A percentile compares a stretch with the other conserved stretches of the same genome.
Conservation (phyloP, 92 coral and sea anemone genomes). For the Zoanthus gigantus region DNA sequence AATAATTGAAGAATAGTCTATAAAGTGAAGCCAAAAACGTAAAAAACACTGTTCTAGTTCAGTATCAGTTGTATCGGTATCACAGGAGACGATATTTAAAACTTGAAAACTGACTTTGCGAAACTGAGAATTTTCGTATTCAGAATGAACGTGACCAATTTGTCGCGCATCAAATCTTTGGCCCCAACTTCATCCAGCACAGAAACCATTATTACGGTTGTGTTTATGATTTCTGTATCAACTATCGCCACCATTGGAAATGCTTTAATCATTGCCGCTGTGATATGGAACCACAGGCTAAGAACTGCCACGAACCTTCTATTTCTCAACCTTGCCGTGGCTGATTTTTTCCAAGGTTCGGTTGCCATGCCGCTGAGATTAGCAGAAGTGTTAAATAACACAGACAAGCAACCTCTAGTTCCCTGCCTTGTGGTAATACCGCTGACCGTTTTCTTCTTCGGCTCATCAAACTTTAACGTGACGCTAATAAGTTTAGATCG, state of each 20-base stretch:
- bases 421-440: slow-evolving; percentile 90
- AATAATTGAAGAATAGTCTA: too few relatives aligned
- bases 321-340: slow-evolving; percentile 92
- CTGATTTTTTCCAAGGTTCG: slow-evolving; percentile 91
- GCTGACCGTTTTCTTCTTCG: slow-evolving; percentile 87
- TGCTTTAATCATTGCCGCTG: slow-evolving; percentile 81
- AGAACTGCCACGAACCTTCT: slow-evolving; percentile 84
- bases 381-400: slow-evolving; percentile 83
- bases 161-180: background rate
- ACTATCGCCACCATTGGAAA: slow-evolving; percentile 79
- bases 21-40: too few relatives aligned
- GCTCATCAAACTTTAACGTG: slow-evolving; percentile 86
- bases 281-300: slow-evolving; percentile 82
- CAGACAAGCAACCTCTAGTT: slow-evolving; percentile 71
- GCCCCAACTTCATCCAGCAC: slow-evolving; percentile 13
- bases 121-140: background rate
- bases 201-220: slow-evolving; percentile 65
- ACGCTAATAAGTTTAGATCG: slow-evolving; percentile 90
- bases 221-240: slow-evolving; percentile 72
- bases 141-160: background rate
- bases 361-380: slow-evolving; percentile 89
- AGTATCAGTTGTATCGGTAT: background rate
- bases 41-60: background rate
- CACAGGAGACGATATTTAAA: background rate
- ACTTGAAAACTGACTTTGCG: background rate